Base-by-base conservation (phyloP, 2,797 vertebrate species). In the Pogoniulus pusillus region DNA sequence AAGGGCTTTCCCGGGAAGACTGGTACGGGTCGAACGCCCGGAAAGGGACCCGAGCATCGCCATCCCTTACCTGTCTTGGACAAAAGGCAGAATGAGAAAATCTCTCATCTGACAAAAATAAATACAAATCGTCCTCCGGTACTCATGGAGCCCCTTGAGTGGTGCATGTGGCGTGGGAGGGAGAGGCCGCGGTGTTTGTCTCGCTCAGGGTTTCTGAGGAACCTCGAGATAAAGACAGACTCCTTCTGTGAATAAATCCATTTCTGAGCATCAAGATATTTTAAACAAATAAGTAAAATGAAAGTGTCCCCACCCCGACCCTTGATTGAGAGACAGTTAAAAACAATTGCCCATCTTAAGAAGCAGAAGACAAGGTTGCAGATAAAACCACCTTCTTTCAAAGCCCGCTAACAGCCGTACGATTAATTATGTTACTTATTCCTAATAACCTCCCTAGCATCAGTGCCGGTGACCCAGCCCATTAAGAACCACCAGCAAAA, bases 391-490 rank as follows among this genome's bases (percentile, higher is more conserved):
- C 85, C 83, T 84, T 51, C 82, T 82, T 90, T 66, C 90, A 92
- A 95, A 92, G 86, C 87, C 73, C 78, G 84, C 63, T 95, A 93
- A 87, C 73, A 83, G 93, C 83, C 94, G 86, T 51, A 72, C 93
- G 73, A 97, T 95, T 97, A 95, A 96, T 97, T 96, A 96, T 92
- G 93, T 90, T 71, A 91, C 90, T 96, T 95, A 95, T 96, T 95
- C 94, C 95, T 96, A 95, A 96, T 89, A 93, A 94, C 90, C 95
- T 84, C 41, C 16, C 94, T 68, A 88, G 93, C 95, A 84, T 96
- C 95, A 89, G 94, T 81, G 77, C 85, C 70, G 37, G 79, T 95
- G 96, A 96, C 94, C 96, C 90, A 81, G 87, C 72, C 72, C 75
- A 90, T 91, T 94, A 93, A 91, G 75, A 85, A 77, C 82, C 66